A percentile compares a stretch with the other conserved stretches of the same genome.
phyloP scores from a whole-genome alignment of 64 coral and sea anemone genomes.

The Pocillopora verrucosa region DNA sequence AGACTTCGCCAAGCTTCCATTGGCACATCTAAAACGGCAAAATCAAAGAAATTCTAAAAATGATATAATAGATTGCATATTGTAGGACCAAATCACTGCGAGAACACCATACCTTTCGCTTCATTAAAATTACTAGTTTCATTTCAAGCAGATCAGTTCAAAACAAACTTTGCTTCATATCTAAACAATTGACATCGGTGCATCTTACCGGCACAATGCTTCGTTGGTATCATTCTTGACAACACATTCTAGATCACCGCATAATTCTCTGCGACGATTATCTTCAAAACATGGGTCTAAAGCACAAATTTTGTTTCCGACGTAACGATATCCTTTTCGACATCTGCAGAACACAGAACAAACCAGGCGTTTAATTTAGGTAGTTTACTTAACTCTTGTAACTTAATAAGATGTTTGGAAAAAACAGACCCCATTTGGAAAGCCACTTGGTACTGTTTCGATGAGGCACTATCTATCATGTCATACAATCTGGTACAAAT shows the following conservation, averaged over 20 bases:
- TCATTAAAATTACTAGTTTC: too few relatives aligned
- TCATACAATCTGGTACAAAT: too few relatives aligned
- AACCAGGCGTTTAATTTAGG: too few relatives aligned
- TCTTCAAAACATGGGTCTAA: conserved; percentile 14
- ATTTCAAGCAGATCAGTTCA: too few relatives aligned
- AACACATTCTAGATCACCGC: conserved; percentile 14
- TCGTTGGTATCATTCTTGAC: conserved; percentile 20
- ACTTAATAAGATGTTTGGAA: background rate
- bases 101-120: too few relatives aligned
- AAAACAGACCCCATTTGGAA: too few relatives aligned
- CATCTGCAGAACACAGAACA: background rate
- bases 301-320: background rate
- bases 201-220: conserved; percentile 16
- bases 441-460: too few relatives aligned
- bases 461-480: too few relatives aligned
- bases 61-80: too few relatives aligned
- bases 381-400: background rate
- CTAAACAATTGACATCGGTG: background rate
- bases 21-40: conserved; percentile 8
- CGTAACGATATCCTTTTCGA: conserved; percentile 16
- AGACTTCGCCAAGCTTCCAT: conserved; percentile 15
- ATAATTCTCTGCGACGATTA: background rate
- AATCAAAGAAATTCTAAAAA: background rate
- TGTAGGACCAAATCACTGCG: too few relatives aligned
- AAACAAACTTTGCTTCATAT: background rate